Conservation (phyloP, 2,797 vertebrate genomes). For the Threskiornis aethiopicus region DNA sequence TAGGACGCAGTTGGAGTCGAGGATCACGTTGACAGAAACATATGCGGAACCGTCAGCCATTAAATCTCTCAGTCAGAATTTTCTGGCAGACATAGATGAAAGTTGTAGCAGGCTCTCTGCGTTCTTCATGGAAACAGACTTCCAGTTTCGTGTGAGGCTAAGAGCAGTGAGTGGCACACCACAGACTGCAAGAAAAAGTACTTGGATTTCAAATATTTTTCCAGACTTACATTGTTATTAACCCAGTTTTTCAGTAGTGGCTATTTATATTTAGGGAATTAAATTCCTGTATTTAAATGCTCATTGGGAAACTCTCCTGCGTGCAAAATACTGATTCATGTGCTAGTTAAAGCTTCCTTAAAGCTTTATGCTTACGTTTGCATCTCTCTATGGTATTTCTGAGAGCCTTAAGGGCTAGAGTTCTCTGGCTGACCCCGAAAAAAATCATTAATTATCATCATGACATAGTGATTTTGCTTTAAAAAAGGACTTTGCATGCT, state of each 20-base stretch:
- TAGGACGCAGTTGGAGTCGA: conserved; percentile 41
- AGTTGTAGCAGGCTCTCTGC: not conserved
- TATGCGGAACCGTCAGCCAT: conserved; percentile 29
- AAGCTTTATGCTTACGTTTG: not conserved
- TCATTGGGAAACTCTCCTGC: not conserved
- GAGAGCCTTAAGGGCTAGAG: not conserved
- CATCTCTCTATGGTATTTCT: not conserved
- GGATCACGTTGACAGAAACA: conserved; percentile 62
- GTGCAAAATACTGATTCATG: not conserved
- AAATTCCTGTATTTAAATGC: not conserved
- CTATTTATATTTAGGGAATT: not conserved
- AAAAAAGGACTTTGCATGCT: not conserved
- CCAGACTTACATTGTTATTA: not conserved
- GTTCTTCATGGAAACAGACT: not conserved
- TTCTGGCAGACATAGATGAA: conserved; percentile 22
- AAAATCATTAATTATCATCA: not conserved
- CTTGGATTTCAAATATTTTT: not conserved
- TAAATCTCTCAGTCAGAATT: conserved; percentile 41
- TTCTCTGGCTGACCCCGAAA: not conserved
- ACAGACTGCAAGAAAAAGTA: not conserved
- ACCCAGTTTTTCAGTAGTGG: not conserved
- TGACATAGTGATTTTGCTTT: not conserved
- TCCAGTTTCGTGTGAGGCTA: not conserved
- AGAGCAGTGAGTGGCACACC: not conserved
- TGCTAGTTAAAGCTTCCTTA: not conserved